Evolutionary conservation across 2,797 vertebrate species (phyloP).

Genomic region (Odontamblyopus rebecca): DNA sequence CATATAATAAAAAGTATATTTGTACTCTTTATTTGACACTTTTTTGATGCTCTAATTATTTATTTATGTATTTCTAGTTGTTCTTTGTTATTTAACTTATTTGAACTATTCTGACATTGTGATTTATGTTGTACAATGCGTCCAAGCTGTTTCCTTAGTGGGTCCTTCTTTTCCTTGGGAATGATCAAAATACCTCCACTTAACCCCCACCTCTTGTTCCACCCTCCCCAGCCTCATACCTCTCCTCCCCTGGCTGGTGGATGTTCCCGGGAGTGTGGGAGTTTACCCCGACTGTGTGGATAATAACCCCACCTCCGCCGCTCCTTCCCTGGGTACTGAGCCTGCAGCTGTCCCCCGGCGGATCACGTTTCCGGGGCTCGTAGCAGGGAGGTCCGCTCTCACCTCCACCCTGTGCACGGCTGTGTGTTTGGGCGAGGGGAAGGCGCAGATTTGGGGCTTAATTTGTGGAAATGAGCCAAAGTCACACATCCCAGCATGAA

Average conservation of each 20-base stretch:
- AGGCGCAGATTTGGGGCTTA: slow-evolving; percentile 56
- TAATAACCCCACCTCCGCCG: slow-evolving; percentile 70
- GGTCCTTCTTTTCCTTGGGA: no score
- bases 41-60: no score
- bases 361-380: slow-evolving; percentile 76
- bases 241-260: slow-evolving; percentile 13
- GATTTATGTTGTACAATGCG: no score
- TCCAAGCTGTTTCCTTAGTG: no score
- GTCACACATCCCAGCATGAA: slow-evolving; percentile 67
- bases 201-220: background rate
- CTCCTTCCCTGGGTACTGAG: slow-evolving; percentile 66
- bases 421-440: slow-evolving; percentile 44
- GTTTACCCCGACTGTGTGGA: slow-evolving; percentile 59
- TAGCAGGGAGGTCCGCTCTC: slow-evolving; percentile 56
- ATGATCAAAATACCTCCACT: no score
- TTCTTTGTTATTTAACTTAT: no score
- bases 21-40: no score
- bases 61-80: no score
- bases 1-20: no score
- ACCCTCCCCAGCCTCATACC: background rate
- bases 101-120: no score
- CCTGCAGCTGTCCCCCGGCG: slow-evolving; percentile 75
- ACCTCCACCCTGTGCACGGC: background rate
- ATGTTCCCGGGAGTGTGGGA: slow-evolving; percentile 1
- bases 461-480: slow-evolving; percentile 68